Percentiles rank a stretch among this genome's conserved stretches.
phyloP scores from a whole-genome alignment of 2,797 vertebrate species.

The Pseudomugil tenellus region DNA sequence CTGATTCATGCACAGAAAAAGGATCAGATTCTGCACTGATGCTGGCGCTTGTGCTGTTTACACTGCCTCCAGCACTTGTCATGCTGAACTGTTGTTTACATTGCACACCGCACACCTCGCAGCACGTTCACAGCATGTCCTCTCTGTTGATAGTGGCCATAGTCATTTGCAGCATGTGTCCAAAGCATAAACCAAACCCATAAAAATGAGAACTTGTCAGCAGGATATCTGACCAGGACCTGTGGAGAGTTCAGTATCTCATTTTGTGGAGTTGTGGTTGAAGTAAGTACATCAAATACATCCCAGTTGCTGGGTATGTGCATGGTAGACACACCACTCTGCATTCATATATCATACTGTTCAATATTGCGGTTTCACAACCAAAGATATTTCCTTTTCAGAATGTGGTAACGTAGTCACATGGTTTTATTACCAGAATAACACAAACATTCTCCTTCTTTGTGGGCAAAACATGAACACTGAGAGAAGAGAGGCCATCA shows the following conservation, averaged over 20 bases:
- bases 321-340: constrained; percentile 5
- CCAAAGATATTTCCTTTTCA: constrained; percentile 27
- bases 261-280: constrained; percentile 23
- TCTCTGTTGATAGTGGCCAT: not conserved
- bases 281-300: constrained; percentile 10
- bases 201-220: not conserved
- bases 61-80: not conserved
- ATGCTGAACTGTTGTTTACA: not conserved
- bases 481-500: not conserved
- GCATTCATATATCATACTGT: constrained; percentile 1
- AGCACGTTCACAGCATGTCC: not conserved
- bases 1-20: not conserved
- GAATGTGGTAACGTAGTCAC: constrained; percentile 17
- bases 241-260: constrained; percentile 8
- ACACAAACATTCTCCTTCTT: constrained; percentile 14
- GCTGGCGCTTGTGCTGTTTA: not conserved
- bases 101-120: not conserved
- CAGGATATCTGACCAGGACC: constrained; percentile 8
- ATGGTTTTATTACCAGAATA: constrained; percentile 19
- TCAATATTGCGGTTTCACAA: not conserved
- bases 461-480: not conserved
- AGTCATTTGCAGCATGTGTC: not conserved
- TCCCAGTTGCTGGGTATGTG: constrained; percentile 35
- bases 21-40: not conserved
- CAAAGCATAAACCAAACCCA: not conserved